phyloP scores from a whole-genome alignment of 2,888 invertebrate genomes.

The Orchestes rusci region DNA sequence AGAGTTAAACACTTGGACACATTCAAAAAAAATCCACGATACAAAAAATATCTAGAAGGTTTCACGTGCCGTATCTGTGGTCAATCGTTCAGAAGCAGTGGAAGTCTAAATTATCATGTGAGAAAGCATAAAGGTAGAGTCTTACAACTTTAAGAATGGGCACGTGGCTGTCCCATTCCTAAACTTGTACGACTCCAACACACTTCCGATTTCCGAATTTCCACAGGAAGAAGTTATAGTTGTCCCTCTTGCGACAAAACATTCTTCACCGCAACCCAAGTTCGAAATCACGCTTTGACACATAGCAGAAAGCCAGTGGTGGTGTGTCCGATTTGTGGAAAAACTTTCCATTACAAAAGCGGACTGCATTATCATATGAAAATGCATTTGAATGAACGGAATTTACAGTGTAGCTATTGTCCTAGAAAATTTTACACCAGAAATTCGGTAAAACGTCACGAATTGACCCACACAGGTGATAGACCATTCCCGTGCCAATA shows the following conservation, averaged over 20 bases:
- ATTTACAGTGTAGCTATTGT: slow-evolving; percentile 25
- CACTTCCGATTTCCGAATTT: no score
- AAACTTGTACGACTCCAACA: no score
- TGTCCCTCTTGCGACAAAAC: slow-evolving; percentile 16
- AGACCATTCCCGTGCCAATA: slow-evolving; percentile 24
- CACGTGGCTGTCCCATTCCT: no score
- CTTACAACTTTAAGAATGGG: not conserved
- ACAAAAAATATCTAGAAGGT: not conserved
- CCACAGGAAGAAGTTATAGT: no score
- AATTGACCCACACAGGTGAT: slow-evolving; percentile 25
- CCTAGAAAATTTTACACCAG: slow-evolving; percentile 18
- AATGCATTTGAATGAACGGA: slow-evolving; percentile 25
- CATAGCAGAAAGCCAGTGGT: slow-evolving; percentile 14
- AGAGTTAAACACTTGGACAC: slow-evolving; percentile 6
- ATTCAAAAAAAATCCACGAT: not conserved
- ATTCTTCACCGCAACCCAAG: slow-evolving; percentile 14
- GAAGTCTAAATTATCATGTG: slow-evolving; percentile 15
- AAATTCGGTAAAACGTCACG: slow-evolving; percentile 25
- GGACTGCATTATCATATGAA: slow-evolving; percentile 30
- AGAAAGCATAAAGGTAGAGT: slow-evolving; percentile 16
- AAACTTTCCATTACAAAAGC: slow-evolving; percentile 22
- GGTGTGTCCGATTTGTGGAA: slow-evolving; percentile 22
- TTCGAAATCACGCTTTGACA: slow-evolving; percentile 12
- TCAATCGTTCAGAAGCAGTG: slow-evolving; percentile 5
- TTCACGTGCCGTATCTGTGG: slow-evolving; percentile 11